Percentiles rank a stretch among this genome's conserved stretches.
These are phyloP conservation scores for Nothoprocta perdicaria DNA, from an alignment of 2,113 vertebrate genomes.

Conservation along the genomic window DNA sequence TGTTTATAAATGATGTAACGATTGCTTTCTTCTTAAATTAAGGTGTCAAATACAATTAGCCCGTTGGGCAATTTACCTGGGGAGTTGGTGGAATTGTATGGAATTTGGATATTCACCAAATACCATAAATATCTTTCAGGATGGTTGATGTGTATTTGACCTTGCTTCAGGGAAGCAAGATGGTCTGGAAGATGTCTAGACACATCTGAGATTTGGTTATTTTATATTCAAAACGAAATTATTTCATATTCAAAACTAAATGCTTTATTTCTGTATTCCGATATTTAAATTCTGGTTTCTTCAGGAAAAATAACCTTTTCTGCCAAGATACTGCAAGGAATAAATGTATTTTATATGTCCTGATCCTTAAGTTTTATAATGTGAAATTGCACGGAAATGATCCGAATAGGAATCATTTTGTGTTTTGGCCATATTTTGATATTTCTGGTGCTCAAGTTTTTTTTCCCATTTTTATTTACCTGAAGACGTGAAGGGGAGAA, in stretches of 20 bases:
- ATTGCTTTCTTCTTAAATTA: neutral
- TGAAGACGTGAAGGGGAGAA: neutral
- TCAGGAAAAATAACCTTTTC: neutral
- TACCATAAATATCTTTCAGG: neutral
- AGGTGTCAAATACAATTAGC: neutral
- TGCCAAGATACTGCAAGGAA: neutral
- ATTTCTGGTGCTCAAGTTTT: neutral
- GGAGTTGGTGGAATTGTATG: neutral
- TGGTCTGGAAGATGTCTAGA: neutral
- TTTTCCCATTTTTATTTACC: conserved; percentile 41
- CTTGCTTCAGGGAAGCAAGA: neutral
- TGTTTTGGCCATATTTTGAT: neutral
- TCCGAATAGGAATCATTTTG: neutral
- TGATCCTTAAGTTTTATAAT: neutral
- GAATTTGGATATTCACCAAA: no score
- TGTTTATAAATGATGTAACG: neutral
- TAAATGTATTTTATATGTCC: neutral
- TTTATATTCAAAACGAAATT: neutral
- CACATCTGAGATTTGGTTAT: neutral
- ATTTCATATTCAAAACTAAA: neutral
- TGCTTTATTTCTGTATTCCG: neutral
- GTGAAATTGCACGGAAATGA: neutral
- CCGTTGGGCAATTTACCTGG: neutral
- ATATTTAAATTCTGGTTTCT: neutral
- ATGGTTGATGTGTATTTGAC: neutral